A percentile compares a stretch with the other conserved stretches of the same genome.
Conservation (phyloP, 2,888 invertebrate species). For the Ormyrus nitidulus region DNA sequence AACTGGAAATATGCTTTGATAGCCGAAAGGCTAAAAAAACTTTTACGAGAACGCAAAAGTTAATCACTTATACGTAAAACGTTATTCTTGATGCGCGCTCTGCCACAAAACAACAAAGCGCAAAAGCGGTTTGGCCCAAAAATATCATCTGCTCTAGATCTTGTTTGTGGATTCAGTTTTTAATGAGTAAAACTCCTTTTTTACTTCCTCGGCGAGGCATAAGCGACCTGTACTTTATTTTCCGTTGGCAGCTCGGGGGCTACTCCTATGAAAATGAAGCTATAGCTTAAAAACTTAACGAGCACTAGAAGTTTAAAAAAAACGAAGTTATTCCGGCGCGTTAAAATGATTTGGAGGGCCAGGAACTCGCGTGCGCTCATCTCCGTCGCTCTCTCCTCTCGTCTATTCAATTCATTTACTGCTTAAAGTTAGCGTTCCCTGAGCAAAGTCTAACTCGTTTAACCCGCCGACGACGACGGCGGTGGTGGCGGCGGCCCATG, state of each 20-base stretch:
- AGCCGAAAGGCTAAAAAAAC: too few relatives aligned
- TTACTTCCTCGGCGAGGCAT: background rate
- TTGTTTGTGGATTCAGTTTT: background rate
- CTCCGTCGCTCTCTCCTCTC: conserved; percentile 29
- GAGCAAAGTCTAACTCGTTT: conserved; percentile 60
- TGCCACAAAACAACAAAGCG: too few relatives aligned
- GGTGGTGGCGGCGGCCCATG: conserved; percentile 18
- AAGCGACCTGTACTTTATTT: conserved; percentile 5
- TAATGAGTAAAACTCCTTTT: conserved; percentile 5
- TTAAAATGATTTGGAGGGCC: conserved; percentile 48
- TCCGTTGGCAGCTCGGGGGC: background rate
- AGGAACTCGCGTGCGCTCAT: conserved; percentile 25
- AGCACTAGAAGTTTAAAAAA: conserved; percentile 3
- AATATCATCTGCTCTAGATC: background rate
- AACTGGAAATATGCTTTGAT: too few relatives aligned
- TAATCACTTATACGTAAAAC: too few relatives aligned
- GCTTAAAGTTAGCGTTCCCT: conserved; percentile 58
- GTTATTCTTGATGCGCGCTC: too few relatives aligned
- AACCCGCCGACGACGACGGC: conserved; percentile 52
- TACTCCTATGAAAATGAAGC: background rate
- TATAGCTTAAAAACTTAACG: conserved; percentile 31
- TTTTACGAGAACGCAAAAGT: too few relatives aligned
- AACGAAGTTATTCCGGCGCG: conserved; percentile 33
- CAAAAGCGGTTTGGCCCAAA: background rate
- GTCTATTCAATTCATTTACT: conserved; percentile 60